phyloP scores from a whole-genome alignment of 2,797 vertebrate genomes.

The Leuciscus waleckii region DNA sequence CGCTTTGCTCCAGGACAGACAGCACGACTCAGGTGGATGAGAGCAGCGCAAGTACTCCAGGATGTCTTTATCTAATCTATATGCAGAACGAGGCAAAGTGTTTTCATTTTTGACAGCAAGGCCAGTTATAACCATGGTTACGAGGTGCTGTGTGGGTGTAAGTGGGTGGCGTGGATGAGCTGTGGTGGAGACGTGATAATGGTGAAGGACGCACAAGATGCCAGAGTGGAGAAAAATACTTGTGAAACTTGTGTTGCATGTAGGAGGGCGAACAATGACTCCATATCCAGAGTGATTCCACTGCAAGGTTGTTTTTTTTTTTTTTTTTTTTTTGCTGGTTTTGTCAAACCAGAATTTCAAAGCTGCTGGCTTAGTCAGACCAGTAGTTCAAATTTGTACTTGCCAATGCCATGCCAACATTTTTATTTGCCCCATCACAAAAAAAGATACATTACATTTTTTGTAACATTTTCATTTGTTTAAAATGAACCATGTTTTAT shows the following conservation, averaged over 20 bases:
- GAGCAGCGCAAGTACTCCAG: constrained; percentile 41
- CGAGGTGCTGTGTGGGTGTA: constrained; percentile 64
- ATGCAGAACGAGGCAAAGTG: constrained; percentile 70
- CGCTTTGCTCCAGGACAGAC: not conserved
- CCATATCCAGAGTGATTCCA: not conserved
- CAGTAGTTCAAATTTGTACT: not conserved
- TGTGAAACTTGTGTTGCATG: constrained; percentile 15
- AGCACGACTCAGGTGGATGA: constrained; percentile 15
- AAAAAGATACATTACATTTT: not conserved
- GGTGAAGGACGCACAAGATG: constrained; percentile 64
- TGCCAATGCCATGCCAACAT: not conserved
- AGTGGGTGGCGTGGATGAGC: constrained; percentile 71
- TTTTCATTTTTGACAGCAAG: constrained; percentile 70
- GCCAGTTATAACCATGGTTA: constrained; percentile 81
- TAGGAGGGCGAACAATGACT: constrained; percentile 5
- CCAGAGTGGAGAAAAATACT: constrained; percentile 64
- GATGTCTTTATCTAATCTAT: constrained; percentile 46
- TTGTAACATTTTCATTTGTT: not conserved
- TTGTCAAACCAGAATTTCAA: too few species aligned
- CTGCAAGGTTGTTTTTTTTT: not conserved
- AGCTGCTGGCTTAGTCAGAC: not conserved
- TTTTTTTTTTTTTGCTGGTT: too few species aligned
- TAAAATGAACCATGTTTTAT: not conserved
- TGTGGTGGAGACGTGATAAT: constrained; percentile 64
- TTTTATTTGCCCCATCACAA: not conserved